Conservation (phyloP, 64 coral and sea anemone genomes). For the Dendronephthya gigantea region DNA sequence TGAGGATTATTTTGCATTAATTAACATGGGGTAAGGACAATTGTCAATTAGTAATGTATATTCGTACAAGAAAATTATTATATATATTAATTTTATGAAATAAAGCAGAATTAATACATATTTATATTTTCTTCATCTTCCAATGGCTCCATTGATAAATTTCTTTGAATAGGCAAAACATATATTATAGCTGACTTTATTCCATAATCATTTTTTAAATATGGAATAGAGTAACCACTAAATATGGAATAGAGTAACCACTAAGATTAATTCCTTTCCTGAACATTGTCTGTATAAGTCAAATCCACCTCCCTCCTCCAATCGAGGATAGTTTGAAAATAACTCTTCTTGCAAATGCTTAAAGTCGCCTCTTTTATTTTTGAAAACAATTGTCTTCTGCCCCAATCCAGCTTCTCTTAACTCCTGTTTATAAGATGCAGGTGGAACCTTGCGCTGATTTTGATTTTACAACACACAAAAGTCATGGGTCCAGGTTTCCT, state of each 20-base stretch:
- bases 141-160: slow-evolving; percentile 22
- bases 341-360: not conserved
- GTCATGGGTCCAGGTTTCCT: no score
- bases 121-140: slow-evolving; percentile 5
- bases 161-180: slow-evolving; percentile 27
- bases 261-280: slow-evolving; percentile 12
- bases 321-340: not conserved
- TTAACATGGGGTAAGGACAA: no score
- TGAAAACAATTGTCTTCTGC: no score
- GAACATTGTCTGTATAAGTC: slow-evolving; percentile 23
- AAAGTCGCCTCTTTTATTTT: no score
- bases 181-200: slow-evolving; percentile 33
- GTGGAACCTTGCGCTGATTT: not conserved
- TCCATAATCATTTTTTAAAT: slow-evolving; percentile 29
- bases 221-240: slow-evolving; percentile 28
- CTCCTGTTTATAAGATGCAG: not conserved
- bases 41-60: no score
- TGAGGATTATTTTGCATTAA: no score
- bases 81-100: no score
- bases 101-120: no score
- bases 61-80: no score
- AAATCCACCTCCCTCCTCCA: slow-evolving; percentile 17
- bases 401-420: no score
- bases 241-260: slow-evolving; percentile 12
- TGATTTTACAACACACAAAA: not conserved